phyloP scores from a whole-genome alignment of 23 tunicate genomes.

The Styela clava region DNA sequence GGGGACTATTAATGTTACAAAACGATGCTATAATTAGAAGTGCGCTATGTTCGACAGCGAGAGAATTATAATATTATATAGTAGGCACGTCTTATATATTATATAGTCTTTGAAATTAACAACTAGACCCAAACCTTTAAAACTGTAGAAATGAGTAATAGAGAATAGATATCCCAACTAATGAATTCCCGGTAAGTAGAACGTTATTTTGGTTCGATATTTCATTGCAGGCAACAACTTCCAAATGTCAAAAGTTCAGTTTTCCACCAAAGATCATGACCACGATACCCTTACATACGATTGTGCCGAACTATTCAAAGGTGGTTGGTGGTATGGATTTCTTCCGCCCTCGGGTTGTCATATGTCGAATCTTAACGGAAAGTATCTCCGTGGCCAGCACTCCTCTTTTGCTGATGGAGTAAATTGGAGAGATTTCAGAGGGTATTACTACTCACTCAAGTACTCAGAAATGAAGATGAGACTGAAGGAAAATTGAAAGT shows the following conservation, averaged over 20 bases:
- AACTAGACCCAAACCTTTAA: too few species aligned
- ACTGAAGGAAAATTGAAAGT: too few species aligned
- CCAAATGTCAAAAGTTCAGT: neutral
- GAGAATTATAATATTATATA: neutral
- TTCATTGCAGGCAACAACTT: constrained; percentile 2
- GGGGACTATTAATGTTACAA: too few species aligned
- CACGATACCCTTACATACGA: neutral
- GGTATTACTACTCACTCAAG: constrained; percentile 11
- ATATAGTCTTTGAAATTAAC: too few species aligned
- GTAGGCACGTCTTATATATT: too few species aligned
- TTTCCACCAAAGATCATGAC: constrained; percentile 14
- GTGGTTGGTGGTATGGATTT: constrained; percentile 24
- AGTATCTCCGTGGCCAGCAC: neutral
- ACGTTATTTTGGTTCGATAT: too few species aligned
- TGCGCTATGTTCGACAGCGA: neutral
- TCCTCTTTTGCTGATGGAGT: constrained; percentile 6
- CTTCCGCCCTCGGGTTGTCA: neutral
- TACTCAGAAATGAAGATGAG: constrained; percentile 3
- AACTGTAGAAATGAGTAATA: too few species aligned
- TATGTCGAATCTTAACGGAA: neutral
- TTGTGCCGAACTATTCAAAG: neutral
- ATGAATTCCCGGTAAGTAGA: too few species aligned
- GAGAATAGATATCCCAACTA: too few species aligned
- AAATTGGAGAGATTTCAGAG: neutral
- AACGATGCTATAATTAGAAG: too few species aligned